Evolutionary conservation across 2,888 invertebrate species (phyloP).

Genomic region (Phaedon cochleariae): DNA sequence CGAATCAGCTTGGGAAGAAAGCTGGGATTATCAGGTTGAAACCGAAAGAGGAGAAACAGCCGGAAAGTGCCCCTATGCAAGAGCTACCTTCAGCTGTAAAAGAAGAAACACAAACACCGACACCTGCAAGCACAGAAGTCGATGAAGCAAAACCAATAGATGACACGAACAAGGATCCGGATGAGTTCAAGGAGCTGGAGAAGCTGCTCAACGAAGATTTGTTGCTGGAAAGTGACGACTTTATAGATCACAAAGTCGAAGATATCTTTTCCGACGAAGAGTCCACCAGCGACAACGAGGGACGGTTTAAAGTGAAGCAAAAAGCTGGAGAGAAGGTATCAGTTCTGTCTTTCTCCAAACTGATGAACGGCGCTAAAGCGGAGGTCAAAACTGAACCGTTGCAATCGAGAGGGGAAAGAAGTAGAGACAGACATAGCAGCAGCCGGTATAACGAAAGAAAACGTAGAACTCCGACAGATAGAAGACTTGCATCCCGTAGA

Average conservation of each 20-base stretch:
- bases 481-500: slow-evolving; percentile 1
- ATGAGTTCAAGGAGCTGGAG: slow-evolving; percentile 43
- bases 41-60: slow-evolving; percentile 43
- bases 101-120: slow-evolving; percentile 24
- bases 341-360: slow-evolving; percentile 45
- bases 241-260: slow-evolving; percentile 52
- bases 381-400: slow-evolving; percentile 38
- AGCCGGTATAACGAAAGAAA: slow-evolving; percentile 18
- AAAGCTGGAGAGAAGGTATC: slow-evolving; percentile 35
- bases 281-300: slow-evolving; percentile 59
- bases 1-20: slow-evolving; percentile 61
- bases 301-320: slow-evolving; percentile 55
- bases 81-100: slow-evolving; percentile 14
- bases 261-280: slow-evolving; percentile 61
- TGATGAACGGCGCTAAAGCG: slow-evolving; percentile 42
- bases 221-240: slow-evolving; percentile 46
- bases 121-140: slow-evolving; percentile 4
- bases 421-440: not conserved
- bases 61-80: slow-evolving; percentile 24
- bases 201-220: slow-evolving; percentile 44
- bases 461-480: slow-evolving; percentile 3
- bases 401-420: slow-evolving; percentile 12
- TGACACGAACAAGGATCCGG: slow-evolving; percentile 27
- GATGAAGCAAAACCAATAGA: slow-evolving; percentile 18
- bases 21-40: slow-evolving; percentile 64